Conservation (phyloP, 1,140 invertebrate species). For the Hestina assimilis region DNA sequence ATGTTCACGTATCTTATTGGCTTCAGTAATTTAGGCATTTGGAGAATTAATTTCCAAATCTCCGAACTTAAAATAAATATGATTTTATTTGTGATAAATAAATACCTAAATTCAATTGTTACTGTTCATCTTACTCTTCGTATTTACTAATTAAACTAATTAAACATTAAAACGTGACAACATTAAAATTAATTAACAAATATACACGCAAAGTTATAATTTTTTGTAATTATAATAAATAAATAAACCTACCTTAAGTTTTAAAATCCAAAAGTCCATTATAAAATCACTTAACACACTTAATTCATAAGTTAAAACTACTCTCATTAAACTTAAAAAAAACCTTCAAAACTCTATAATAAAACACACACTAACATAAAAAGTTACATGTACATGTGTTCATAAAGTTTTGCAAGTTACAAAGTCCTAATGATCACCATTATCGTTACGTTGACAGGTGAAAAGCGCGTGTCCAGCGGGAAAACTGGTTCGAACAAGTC, state of each 20-base stretch:
- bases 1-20: no score
- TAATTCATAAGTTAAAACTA: conserved; percentile 15
- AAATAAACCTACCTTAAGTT: conserved; percentile 18
- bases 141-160: no score
- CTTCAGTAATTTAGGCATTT: no score
- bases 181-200: no score
- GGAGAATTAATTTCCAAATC: no score
- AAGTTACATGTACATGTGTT: conserved; percentile 18
- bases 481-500: conserved; percentile 23
- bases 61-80: no score
- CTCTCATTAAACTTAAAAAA: conserved; percentile 6
- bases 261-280: conserved; percentile 28
- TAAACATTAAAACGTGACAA: no score
- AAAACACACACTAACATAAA: conserved; percentile 18
- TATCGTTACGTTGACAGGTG: conserved; percentile 36
- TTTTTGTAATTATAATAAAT: neutral
- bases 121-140: no score
- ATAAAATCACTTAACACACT: conserved; percentile 19
- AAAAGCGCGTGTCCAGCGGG: conserved; percentile 30
- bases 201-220: no score
- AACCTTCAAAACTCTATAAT: conserved; percentile 12
- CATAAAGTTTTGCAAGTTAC: conserved; percentile 17
- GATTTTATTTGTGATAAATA: no score
- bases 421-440: conserved; percentile 34
- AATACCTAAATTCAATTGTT: no score